Percentiles rank a stretch among this genome's conserved stretches.
Conservation (phyloP, 2,888 invertebrate species). For the Odontothrips loti region DNA sequence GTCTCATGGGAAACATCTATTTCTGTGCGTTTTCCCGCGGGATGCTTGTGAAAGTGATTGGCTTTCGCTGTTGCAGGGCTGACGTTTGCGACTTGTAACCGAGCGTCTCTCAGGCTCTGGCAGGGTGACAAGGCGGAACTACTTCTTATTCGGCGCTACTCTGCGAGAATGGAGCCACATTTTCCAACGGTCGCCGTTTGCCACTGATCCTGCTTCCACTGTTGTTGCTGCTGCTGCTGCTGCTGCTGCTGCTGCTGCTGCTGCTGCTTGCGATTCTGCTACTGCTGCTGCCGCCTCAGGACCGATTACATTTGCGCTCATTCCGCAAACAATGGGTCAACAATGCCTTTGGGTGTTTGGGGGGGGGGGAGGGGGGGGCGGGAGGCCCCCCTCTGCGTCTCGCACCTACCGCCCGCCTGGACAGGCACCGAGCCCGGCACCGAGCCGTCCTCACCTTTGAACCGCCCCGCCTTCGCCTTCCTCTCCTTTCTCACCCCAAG, state of each 20-base stretch:
- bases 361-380: not conserved
- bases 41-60: too few species aligned
- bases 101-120: not conserved
- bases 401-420: too few species aligned
- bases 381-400: not conserved
- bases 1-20: too few species aligned
- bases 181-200: too few species aligned
- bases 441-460: too few species aligned
- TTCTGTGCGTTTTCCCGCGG: too few species aligned
- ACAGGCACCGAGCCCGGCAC: too few species aligned
- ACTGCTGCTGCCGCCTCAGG: not conserved
- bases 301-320: slow-evolving; percentile 13
- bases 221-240: not conserved
- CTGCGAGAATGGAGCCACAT: not conserved
- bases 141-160: not conserved
- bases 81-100: too few species aligned
- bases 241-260: not conserved
- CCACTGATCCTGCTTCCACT: not conserved
- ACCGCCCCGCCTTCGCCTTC: too few species aligned
- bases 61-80: too few species aligned
- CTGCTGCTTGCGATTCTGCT: not conserved
- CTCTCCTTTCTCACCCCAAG: too few species aligned
- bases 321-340: slow-evolving; percentile 19
- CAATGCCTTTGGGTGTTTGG: not conserved
- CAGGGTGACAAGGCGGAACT: slow-evolving; percentile 13